Evolutionary conservation across 1,140 invertebrate species (phyloP), one percentile per base, ranked within the genome.

Genomic region (Aphis craccivora): DNA sequence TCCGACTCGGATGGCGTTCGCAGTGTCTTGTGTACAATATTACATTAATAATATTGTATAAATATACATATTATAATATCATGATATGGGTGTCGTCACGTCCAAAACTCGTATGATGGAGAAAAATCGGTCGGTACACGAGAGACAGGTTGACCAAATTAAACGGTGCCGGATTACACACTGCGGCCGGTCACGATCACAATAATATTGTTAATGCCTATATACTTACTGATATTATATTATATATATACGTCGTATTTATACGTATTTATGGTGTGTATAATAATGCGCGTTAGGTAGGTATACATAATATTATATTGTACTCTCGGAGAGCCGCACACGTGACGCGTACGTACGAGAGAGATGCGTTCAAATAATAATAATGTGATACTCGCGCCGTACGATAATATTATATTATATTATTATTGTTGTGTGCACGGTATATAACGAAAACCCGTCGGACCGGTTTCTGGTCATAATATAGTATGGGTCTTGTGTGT

Each of bases 111-210:
- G 22, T 40, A 3, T 40, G 37, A 3, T 40, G 37, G 37, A 40
- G 35, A 55, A 89, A 55, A 55, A 20, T 48, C 14, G 1, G 35
- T 35, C 35, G 88, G 88, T 89, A 22, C 40, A 88, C 23, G 51
- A 37, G 51, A 37, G 51, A 89, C 88, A 89, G 88, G 51, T 55
- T 89, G 88, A 89, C 88, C 88, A 89, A 89, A 89, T 89, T 89
- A 89, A 89, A 89, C 51, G 51, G 51, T 55, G 35, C 22, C 3
- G 51, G 88, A 89, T 89, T 89, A 55, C 35, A 55, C 35, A 89
- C 48, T 55, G 37, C 37, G 48, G 87, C 53, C 48, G n/a, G 48
- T 55, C 53, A 89, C 35, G 48, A 89, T 89, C 88, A 55, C 88
- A 89, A 55, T 89, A 86, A 45, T 86, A 55, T 40, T 89, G 25